phyloP scores from a whole-genome alignment of 2,113 vertebrate species.

The Dascyllus trimaculatus region DNA sequence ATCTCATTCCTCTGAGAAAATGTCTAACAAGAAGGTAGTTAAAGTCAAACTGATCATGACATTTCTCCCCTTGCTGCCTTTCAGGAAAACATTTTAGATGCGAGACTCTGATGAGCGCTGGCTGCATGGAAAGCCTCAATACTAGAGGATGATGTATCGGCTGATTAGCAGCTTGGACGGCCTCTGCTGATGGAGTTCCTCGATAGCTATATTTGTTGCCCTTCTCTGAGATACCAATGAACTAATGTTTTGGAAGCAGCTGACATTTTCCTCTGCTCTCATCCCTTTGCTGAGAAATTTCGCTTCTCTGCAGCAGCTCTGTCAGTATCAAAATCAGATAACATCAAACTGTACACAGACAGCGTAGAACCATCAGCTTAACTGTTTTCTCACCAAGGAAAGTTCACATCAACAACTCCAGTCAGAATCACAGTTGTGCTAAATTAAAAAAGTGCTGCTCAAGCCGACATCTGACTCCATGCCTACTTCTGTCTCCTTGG shows the following conservation, averaged over 20 bases:
- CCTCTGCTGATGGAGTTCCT: slow-evolving; percentile 52
- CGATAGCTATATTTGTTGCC: slow-evolving; percentile 56
- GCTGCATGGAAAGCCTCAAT: slow-evolving; percentile 45
- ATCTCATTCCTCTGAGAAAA: slow-evolving; percentile 1
- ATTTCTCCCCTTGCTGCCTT: slow-evolving; percentile 38
- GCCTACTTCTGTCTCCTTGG: slow-evolving; percentile 26
- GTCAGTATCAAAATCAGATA: slow-evolving; percentile 69
- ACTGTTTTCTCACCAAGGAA: slow-evolving; percentile 40
- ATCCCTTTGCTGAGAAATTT: slow-evolving; percentile 64
- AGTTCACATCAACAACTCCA: slow-evolving; percentile 42
- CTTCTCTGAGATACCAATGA: slow-evolving; percentile 44
- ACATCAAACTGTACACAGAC: slow-evolving; percentile 42
- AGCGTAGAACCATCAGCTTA: slow-evolving; percentile 57
- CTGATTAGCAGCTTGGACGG: slow-evolving; percentile 52
- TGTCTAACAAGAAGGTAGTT: slow-evolving; percentile 12
- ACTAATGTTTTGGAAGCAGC: slow-evolving; percentile 60
- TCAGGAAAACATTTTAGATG: slow-evolving; percentile 44
- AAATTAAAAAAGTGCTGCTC: slow-evolving; percentile 30
- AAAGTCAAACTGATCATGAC: slow-evolving; percentile 53
- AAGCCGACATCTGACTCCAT: slow-evolving; percentile 13
- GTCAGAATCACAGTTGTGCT: slow-evolving; percentile 36
- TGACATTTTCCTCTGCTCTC: slow-evolving; percentile 68
- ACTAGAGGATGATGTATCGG: slow-evolving; percentile 50
- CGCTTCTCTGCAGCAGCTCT: slow-evolving; percentile 45
- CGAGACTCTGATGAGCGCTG: slow-evolving; percentile 19